phyloP scores from a whole-genome alignment of 1,140 invertebrate species.

The Drosophila pectinifera region DNA sequence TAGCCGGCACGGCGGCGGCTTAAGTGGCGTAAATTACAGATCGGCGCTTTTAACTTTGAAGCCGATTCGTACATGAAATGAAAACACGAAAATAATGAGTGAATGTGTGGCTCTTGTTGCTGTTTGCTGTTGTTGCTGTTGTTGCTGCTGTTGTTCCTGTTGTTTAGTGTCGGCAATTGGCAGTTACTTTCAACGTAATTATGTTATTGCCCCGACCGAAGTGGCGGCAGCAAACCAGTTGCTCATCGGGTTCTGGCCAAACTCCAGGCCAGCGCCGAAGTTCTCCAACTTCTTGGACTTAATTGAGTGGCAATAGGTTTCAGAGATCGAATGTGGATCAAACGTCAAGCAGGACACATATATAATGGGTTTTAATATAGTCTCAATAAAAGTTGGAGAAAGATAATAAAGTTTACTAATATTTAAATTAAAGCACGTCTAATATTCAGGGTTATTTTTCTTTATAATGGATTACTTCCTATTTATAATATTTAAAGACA shows the following conservation, averaged over 20 bases:
- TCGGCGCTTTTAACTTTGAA: constrained; percentile 85
- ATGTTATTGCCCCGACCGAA: constrained; percentile 61
- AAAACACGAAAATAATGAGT: constrained; percentile 85
- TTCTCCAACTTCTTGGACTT: constrained; percentile 9
- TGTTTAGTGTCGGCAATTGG: constrained; percentile 53
- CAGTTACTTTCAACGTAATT: constrained; percentile 58
- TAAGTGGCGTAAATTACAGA: constrained; percentile 85
- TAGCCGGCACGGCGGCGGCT: constrained; percentile 80
- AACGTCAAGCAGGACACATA: neutral
- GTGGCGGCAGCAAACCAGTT: constrained; percentile 44
- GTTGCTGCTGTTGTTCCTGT: constrained; percentile 40
- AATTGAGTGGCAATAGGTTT: constrained; percentile 28
- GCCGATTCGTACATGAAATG: constrained; percentile 85
- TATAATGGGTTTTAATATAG: neutral
- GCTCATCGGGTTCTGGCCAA: constrained; percentile 42
- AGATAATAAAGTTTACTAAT: no score
- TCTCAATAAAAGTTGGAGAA: neutral
- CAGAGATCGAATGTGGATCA: constrained; percentile 8
- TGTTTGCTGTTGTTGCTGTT: constrained; percentile 35
- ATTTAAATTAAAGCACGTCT: neutral
- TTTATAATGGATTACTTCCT: no score
- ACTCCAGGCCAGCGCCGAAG: constrained; percentile 1
- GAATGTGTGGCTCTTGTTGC: constrained; percentile 47
- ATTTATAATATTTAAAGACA: no score
- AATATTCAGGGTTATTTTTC: no score